phyloP scores from a whole-genome alignment of 2,113 vertebrate species.

The Sinocyclocheilus maitianheensis region DNA sequence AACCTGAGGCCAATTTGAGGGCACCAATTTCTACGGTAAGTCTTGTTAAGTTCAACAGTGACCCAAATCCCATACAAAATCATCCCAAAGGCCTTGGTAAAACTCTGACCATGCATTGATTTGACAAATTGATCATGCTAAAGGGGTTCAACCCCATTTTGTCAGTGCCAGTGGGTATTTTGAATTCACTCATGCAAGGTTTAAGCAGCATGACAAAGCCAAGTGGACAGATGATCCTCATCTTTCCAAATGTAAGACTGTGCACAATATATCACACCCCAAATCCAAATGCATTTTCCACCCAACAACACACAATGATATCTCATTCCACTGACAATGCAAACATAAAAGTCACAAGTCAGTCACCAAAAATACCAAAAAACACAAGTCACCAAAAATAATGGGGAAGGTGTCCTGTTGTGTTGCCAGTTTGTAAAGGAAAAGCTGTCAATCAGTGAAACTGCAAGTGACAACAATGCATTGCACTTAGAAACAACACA shows the following conservation, averaged over 20 bases:
- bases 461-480: constrained; percentile 45
- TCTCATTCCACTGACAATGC: not conserved
- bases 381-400: not conserved
- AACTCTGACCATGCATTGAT: not conserved
- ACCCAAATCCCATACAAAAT: not conserved
- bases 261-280: not conserved
- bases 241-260: not conserved
- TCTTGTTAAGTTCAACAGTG: not conserved
- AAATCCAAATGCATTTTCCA: not conserved
- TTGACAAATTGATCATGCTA: not conserved
- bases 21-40: no score
- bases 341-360: not conserved
- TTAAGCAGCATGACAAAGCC: not conserved
- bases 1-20: constrained; percentile 52
- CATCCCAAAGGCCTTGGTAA: not conserved
- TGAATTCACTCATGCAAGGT: not conserved
- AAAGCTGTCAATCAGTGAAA: constrained; percentile 63
- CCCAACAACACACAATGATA: not conserved
- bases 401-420: not conserved
- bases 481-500: constrained; percentile 18
- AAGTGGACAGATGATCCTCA: not conserved
- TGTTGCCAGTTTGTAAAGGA: constrained; percentile 40
- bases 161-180: constrained; percentile 1
- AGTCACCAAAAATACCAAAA: not conserved
- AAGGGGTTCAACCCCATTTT: not conserved